Evolutionary conservation across 2,797 vertebrate species (phyloP).

Genomic region (Acrossocheilus fasciatus): DNA sequence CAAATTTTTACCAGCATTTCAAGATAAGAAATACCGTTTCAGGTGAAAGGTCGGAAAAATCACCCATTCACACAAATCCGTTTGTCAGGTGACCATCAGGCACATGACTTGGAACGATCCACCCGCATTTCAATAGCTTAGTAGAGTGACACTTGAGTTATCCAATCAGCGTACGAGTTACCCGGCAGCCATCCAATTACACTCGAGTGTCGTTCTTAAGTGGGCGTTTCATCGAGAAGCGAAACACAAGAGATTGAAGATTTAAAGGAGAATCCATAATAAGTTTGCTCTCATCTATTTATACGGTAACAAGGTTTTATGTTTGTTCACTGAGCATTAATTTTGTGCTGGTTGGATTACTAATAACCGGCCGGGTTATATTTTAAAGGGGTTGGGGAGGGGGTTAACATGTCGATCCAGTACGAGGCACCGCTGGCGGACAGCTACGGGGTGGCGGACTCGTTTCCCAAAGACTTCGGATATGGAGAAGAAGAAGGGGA

Average conservation of each 20-base stretch:
- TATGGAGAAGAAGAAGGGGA: constrained; percentile 95
- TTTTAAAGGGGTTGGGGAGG: constrained; percentile 59
- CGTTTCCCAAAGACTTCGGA: constrained; percentile 98
- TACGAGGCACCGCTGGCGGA: constrained; percentile 90
- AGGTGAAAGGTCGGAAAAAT: constrained; percentile 76
- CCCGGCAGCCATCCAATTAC: constrained; percentile 69
- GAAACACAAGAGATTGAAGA: constrained; percentile 75
- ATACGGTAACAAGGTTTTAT: constrained; percentile 54
- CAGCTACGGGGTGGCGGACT: constrained; percentile 90
- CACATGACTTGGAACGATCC: constrained; percentile 75
- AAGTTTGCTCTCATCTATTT: constrained; percentile 67
- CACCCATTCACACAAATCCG: constrained; percentile 46
- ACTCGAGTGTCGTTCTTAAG: constrained; percentile 59
- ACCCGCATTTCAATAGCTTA: constrained; percentile 50
- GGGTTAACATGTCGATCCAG: constrained; percentile 91
- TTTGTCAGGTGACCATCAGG: constrained; percentile 86
- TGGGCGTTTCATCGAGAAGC: constrained; percentile 68
- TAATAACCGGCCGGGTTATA: constrained; percentile 55
- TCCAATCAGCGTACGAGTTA: constrained; percentile 69
- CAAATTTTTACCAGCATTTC: not conserved
- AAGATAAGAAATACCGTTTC: constrained; percentile 28
- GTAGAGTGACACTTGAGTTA: constrained; percentile 61
- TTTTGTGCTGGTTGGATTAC: constrained; percentile 32
- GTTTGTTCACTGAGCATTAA: constrained; percentile 16
- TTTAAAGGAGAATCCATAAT: constrained; percentile 70